Evolutionary conservation across 2,888 invertebrate species (phyloP).

Genomic region (Rotaria sp.): DNA sequence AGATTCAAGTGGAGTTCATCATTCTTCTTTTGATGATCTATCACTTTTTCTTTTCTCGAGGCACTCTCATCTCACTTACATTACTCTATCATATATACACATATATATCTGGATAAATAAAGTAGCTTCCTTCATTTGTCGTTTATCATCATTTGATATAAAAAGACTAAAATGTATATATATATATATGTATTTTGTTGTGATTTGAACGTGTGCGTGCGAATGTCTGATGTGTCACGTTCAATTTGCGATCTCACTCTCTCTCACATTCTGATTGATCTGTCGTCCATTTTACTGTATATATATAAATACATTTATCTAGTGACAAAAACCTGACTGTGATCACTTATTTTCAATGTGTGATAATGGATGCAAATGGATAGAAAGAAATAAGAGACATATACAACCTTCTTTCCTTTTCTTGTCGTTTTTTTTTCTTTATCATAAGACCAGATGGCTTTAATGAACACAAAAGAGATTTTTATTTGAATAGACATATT

Average conservation of each 20-base stretch:
- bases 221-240: constrained; percentile 17
- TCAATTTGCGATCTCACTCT: constrained; percentile 17
- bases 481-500: neutral
- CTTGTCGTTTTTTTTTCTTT: too few relatives aligned
- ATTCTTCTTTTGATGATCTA: constrained; percentile 1
- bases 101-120: constrained; percentile 7
- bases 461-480: neutral
- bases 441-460: neutral
- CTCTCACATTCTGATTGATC: neutral
- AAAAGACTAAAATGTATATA: neutral
- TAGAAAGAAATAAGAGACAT: neutral
- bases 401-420: too few relatives aligned
- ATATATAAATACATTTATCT: constrained; percentile 5
- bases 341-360: constrained; percentile 13
- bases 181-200: constrained; percentile 5
- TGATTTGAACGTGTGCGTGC: constrained; percentile 17
- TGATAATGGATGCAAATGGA: constrained; percentile 17
- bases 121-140: constrained; percentile 17
- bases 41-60: constrained; percentile 4
- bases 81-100: neutral
- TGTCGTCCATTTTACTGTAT: neutral
- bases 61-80: constrained; percentile 9
- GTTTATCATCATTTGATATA: constrained; percentile 13
- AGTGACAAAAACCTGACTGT: constrained; percentile 17
- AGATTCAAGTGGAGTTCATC: neutral